Conservation (phyloP, 2,797 vertebrate genomes). For the Otolemur crassicaudatus region DNA sequence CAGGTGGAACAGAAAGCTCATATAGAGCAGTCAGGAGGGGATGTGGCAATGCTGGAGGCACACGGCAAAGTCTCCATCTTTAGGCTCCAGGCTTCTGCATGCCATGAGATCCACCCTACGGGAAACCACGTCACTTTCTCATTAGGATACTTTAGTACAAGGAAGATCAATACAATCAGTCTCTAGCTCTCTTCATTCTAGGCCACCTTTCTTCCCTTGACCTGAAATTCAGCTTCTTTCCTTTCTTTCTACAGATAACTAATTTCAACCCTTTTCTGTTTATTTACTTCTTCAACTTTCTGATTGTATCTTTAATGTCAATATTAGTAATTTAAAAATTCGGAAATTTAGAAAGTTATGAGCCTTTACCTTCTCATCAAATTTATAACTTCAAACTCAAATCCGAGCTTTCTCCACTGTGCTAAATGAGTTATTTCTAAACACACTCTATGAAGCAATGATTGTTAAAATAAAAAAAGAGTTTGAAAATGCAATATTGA, state of each 20-base stretch:
- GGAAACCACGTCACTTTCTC: not conserved
- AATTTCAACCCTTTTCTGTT: not conserved
- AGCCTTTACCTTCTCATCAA: not conserved
- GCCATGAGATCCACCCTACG: not conserved
- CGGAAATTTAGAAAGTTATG: not conserved
- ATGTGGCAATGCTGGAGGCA: not conserved
- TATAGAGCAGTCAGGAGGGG: not conserved
- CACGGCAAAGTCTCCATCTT: not conserved
- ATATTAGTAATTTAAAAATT: constrained; percentile 21
- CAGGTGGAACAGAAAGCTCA: not conserved
- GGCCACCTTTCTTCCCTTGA: not conserved
- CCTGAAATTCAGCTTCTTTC: not conserved
- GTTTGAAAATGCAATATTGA: not conserved
- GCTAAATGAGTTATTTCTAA: not conserved
- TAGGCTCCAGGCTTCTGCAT: not conserved
- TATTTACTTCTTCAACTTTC: constrained; percentile 16
- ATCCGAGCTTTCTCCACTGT: not conserved
- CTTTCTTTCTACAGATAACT: not conserved
- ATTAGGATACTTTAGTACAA: not conserved
- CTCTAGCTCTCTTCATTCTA: not conserved
- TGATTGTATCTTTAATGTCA: not conserved
- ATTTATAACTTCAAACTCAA: not conserved
- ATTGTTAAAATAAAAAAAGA: not conserved
- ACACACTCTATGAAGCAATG: not conserved
- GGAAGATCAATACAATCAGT: not conserved